Percentiles rank a stretch among this genome's conserved stretches.
Conservation (phyloP, 2,113 vertebrate species). For the Coryphaenoides rupestris region DNA sequence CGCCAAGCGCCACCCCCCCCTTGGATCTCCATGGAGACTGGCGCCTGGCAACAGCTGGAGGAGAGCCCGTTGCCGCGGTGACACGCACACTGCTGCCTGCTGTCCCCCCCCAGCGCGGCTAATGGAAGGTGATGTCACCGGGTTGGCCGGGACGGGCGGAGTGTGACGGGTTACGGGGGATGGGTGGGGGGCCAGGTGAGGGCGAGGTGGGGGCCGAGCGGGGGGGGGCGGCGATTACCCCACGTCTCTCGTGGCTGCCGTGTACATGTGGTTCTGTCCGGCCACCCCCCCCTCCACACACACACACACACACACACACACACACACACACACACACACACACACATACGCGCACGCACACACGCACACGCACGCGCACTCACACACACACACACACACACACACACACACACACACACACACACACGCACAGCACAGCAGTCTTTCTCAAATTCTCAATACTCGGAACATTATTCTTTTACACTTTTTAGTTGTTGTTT, state of each 20-base stretch:
- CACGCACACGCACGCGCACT: too few relatives aligned
- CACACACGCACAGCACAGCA: too few relatives aligned
- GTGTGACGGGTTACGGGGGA: constrained; percentile 39
- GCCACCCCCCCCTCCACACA: too few relatives aligned
- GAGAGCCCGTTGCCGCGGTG: constrained; percentile 62
- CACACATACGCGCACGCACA: too few relatives aligned
- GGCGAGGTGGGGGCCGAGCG: constrained; percentile 23
- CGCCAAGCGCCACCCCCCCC: constrained; percentile 7
- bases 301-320: too few relatives aligned
- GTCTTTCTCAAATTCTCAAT: too few relatives aligned
- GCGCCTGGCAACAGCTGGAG: constrained; percentile 79
- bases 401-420: too few relatives aligned
- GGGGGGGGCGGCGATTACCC: constrained; percentile 31
- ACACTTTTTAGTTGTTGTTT: too few relatives aligned
- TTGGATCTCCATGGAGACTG: constrained; percentile 78
- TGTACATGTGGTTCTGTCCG: constrained; percentile 36
- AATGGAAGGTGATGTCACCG: constrained; percentile 55
- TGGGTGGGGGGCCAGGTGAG: too few relatives aligned
- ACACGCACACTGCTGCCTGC: constrained; percentile 55
- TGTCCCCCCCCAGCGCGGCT: constrained; percentile 17
- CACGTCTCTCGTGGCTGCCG: constrained; percentile 41
- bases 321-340: too few relatives aligned
- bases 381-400: too few relatives aligned
- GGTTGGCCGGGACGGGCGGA: constrained; percentile 30
- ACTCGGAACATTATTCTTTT: too few relatives aligned